Evolutionary conservation across 2,797 vertebrate species (phyloP), one percentile per base, ranked within the genome.

Genomic region (Octomys mimax): DNA sequence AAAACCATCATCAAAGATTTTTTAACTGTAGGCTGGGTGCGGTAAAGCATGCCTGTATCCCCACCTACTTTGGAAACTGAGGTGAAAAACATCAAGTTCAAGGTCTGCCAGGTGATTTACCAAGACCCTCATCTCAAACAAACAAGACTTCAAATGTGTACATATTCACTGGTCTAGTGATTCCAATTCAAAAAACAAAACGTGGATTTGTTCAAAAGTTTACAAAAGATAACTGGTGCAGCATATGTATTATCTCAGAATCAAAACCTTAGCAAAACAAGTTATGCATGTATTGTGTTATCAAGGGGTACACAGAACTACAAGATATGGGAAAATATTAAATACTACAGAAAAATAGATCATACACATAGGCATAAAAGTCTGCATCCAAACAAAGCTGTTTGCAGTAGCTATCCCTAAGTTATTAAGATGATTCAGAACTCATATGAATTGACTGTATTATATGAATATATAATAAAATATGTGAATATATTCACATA

Each of bases 111-210:
- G 36, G 70, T 9, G 4, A 42, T 42, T 24, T 42, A 24, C 66
- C 66, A 36, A 42, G 21, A 77, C 39, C 24, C 73, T 16, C 26
- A 77, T 49, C 14, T 78, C 28, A 13, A 19, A 78, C 21, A 21
- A 36, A 68, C 70, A 42, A 93, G 46, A 78, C 19, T 18, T 64
- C 33, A 70, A 75, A 39, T 24, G 61, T 24, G 36, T 62, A 10
- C 19, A 8, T 21, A 64, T 54, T 39, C 39, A 36, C 28, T 10
- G 8, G 78, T 22, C 33, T 22, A 77, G 39, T 10, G 91, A 52
- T 42, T 71, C 26, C 64, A 79, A 24, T 54, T 59, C 21, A 49
- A n/a, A 11, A 95, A 93, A 46, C 73, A 92, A 87, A 92, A 92
- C 31, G 21, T 62, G 18, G 19, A 84, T 57, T 57, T 79, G 36